phyloP scores from a whole-genome alignment of 2,113 vertebrate species.

The Cololabis saira region DNA sequence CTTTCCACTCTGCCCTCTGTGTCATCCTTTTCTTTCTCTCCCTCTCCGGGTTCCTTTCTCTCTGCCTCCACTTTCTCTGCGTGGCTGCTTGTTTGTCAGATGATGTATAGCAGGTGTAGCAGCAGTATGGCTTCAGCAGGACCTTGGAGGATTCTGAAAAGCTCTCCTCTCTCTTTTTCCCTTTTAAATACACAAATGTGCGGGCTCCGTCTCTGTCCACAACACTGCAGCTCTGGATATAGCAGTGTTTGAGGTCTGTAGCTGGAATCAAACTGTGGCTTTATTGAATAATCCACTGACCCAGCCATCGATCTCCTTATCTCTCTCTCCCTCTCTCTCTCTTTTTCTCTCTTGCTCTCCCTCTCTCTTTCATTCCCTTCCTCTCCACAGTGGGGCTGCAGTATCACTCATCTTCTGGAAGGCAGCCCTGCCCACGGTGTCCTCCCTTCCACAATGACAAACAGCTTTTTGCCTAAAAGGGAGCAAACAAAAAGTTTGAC shows the following conservation, averaged over 20 bases:
- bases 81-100: conserved; percentile 61
- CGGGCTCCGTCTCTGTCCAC: conserved; percentile 30
- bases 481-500: conserved; percentile 53
- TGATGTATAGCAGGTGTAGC: conserved; percentile 69
- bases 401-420: conserved; percentile 73
- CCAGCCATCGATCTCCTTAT: conserved; percentile 63
- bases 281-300: conserved; percentile 77
- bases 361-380: background rate
- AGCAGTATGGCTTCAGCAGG: conserved; percentile 62
- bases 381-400: conserved; percentile 46
- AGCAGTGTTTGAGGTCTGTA: conserved; percentile 63
- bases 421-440: conserved; percentile 46
- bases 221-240: conserved; percentile 33
- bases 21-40: conserved; percentile 23
- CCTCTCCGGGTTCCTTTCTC: background rate
- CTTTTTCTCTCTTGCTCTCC: background rate
- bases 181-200: conserved; percentile 13
- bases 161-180: conserved; percentile 18
- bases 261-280: conserved; percentile 72
- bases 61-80: conserved; percentile 2
- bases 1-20: conserved; percentile 12
- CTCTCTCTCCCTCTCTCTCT: conserved; percentile 1
- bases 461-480: conserved; percentile 50
- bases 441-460: conserved; percentile 66
- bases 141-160: conserved; percentile 62